Percentiles rank a stretch among this genome's conserved stretches.
Conservation (phyloP, 2,113 vertebrate species). For the Sebastes schlegelii region DNA sequence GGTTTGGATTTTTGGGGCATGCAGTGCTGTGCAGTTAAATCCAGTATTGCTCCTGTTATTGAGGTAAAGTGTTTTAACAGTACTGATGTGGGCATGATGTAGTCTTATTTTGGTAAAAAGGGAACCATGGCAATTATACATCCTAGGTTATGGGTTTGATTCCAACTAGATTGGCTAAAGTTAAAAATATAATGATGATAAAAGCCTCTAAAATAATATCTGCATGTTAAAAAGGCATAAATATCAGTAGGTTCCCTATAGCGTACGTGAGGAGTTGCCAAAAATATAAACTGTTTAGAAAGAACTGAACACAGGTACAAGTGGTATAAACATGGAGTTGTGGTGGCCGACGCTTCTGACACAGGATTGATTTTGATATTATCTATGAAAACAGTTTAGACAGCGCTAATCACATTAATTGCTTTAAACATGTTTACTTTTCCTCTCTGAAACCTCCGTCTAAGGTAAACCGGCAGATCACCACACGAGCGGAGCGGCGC, state of each 20-base stretch:
- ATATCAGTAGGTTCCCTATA: slow-evolving; percentile 1
- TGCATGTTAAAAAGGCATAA: not conserved
- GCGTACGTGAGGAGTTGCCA: not conserved
- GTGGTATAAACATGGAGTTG: slow-evolving; percentile 42
- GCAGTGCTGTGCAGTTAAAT: slow-evolving; percentile 4
- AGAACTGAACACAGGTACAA: slow-evolving; percentile 37
- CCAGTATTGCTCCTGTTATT: not conserved
- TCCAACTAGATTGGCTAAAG: slow-evolving; percentile 5
- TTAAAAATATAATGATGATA: slow-evolving; percentile 8
- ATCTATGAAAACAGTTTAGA: slow-evolving; percentile 82
- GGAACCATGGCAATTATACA: not conserved
- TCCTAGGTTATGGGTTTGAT: not conserved
- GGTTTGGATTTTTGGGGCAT: slow-evolving; percentile 28
- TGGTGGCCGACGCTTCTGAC: slow-evolving; percentile 34
- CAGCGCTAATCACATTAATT: slow-evolving; percentile 80
- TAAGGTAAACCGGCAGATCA: slow-evolving; percentile 59
- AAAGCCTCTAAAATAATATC: slow-evolving; percentile 13
- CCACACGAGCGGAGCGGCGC: slow-evolving; percentile 28
- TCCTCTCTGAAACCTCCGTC: slow-evolving; percentile 67
- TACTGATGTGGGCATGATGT: slow-evolving; percentile 4
- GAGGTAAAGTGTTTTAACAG: slow-evolving; percentile 19
- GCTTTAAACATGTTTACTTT: slow-evolving; percentile 82
- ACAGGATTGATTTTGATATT: slow-evolving; percentile 69
- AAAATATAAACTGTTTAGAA: slow-evolving; percentile 40
- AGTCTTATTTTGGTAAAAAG: not conserved